A percentile compares a stretch with the other conserved stretches of the same genome.
Conservation (phyloP, 2,888 invertebrate species). For the Antheraea assamensis region DNA sequence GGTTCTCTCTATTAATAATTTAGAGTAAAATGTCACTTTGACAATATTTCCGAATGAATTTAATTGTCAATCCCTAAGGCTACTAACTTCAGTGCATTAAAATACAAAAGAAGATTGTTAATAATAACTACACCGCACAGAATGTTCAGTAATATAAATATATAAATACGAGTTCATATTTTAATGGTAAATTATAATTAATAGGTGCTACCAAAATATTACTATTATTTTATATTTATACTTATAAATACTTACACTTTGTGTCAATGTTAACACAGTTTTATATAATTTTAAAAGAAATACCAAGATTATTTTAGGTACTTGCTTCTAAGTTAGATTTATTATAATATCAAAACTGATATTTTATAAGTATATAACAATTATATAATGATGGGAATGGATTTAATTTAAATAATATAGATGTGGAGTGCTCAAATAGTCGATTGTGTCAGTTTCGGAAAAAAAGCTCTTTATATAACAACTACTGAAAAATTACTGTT, state of each 20-base stretch:
- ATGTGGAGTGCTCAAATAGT: neutral
- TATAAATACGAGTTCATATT: slow-evolving; percentile 5
- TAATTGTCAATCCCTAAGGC: too few relatives aligned
- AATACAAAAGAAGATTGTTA: neutral
- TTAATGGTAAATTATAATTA: slow-evolving; percentile 14
- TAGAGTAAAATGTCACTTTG: too few relatives aligned
- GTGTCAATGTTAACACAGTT: slow-evolving; percentile 9
- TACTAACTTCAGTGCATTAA: neutral
- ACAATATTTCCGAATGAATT: too few relatives aligned
- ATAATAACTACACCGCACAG: neutral
- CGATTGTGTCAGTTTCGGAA: too few relatives aligned
- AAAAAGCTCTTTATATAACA: neutral
- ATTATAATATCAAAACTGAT: slow-evolving; percentile 4
- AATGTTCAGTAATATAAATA: neutral
- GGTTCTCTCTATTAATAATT: too few relatives aligned
- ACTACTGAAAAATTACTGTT: too few relatives aligned
- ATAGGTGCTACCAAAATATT: slow-evolving; percentile 7
- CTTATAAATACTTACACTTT: slow-evolving; percentile 13
- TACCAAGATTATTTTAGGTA: neutral
- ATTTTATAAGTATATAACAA: neutral
- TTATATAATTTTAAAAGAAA: slow-evolving; percentile 4
- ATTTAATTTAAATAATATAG: slow-evolving; percentile 1
- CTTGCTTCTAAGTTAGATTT: neutral
- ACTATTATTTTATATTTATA: neutral
- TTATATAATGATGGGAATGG: neutral